Evolutionary conservation across 2,888 invertebrate species (phyloP).

Genomic region (Acanthoscelides obtectus): DNA sequence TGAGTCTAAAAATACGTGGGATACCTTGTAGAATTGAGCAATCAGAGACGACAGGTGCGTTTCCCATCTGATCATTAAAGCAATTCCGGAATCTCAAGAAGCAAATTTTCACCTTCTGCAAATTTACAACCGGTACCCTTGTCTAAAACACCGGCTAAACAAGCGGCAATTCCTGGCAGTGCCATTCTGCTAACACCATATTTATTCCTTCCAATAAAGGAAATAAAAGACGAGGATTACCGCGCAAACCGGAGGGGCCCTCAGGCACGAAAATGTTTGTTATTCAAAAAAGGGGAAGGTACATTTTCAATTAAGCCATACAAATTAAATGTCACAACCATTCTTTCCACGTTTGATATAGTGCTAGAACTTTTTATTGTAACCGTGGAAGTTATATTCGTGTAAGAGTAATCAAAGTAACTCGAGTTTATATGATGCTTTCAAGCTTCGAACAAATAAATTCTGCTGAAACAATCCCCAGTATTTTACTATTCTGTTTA

Average conservation of each 20-base stretch:
- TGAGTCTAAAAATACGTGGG: too few relatives aligned
- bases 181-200: constrained; percentile 37
- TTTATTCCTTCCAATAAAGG: constrained; percentile 43
- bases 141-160: constrained; percentile 31
- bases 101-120: background rate
- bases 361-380: constrained; percentile 20
- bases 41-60: too few relatives aligned
- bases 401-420: too few relatives aligned
- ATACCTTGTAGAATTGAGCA: too few relatives aligned
- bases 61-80: background rate
- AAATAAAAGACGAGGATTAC: constrained; percentile 43
- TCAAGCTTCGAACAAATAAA: too few relatives aligned
- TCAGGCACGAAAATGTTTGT: constrained; percentile 34
- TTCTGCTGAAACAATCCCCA: too few relatives aligned
- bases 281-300: constrained; percentile 38
- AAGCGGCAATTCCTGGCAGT: constrained; percentile 34
- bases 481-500: too few relatives aligned
- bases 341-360: constrained; percentile 38
- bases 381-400: too few relatives aligned
- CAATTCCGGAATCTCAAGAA: background rate
- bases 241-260: too few relatives aligned
- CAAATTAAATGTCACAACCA: constrained; percentile 45
- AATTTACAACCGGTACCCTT: background rate
- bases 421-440: too few relatives aligned
- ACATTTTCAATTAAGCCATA: constrained; percentile 44